Conservation (phyloP, 53 echinoderm and acorn worm species). For the Astropecten irregularis region DNA sequence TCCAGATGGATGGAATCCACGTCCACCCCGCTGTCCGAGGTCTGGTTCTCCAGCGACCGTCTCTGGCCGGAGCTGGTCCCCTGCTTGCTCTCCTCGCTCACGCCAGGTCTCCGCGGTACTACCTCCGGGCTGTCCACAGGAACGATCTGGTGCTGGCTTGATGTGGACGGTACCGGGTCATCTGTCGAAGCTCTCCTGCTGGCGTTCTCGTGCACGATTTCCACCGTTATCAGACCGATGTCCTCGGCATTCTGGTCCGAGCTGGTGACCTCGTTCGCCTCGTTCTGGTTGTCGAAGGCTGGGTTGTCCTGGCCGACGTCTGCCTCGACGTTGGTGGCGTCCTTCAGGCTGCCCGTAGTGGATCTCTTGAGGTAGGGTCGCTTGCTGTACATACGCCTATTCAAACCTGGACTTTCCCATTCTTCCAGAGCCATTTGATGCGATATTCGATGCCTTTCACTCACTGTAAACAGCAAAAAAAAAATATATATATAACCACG, state of each 20-base stretch:
- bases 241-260: neutral
- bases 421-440: conserved; percentile 78
- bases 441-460: conserved; percentile 83
- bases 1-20: conserved; percentile 51
- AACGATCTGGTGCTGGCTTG: neutral
- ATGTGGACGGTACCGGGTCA: neutral
- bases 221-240: conserved; percentile 1
- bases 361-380: conserved; percentile 25
- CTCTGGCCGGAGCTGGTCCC: neutral
- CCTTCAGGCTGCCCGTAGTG: conserved; percentile 21
- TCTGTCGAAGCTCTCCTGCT: neutral
- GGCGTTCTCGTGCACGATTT: conserved; percentile 12
- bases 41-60: conserved; percentile 33
- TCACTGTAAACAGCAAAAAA: conserved; percentile 57
- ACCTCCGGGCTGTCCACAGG: neutral
- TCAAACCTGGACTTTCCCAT: conserved; percentile 85
- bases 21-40: conserved; percentile 66
- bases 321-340: neutral
- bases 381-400: conserved; percentile 66
- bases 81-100: neutral
- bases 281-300: conserved; percentile 1
- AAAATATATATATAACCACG: no score
- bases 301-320: conserved; percentile 17
- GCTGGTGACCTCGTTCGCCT: neutral
- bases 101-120: neutral